These are phyloP conservation scores for Argynnis bischoffii DNA, from an alignment of 2,888 invertebrate species.

Conservation along the genomic window DNA sequence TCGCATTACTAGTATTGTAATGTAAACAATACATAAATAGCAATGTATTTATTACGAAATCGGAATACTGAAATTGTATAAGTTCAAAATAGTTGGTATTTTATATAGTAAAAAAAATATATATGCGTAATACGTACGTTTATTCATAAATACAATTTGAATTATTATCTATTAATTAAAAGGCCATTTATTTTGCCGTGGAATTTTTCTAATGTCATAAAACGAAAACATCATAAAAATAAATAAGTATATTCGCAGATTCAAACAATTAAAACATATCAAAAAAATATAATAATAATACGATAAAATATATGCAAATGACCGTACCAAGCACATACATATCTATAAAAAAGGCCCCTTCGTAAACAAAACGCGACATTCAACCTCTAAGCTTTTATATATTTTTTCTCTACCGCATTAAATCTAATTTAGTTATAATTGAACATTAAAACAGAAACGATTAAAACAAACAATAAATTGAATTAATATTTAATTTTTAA, in stretches of 20 bases:
- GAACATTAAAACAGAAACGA: not conserved
- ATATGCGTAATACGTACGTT: not conserved
- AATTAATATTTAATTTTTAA: slow-evolving; percentile 25
- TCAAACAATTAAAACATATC: not conserved
- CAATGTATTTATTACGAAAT: slow-evolving; percentile 9
- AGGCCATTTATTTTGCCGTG: not conserved
- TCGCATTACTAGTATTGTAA: slow-evolving; percentile 9
- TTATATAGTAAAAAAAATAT: not conserved
- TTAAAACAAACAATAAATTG: slow-evolving; percentile 40
- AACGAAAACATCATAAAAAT: not conserved
- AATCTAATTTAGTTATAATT: not conserved
- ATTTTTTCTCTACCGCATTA: not conserved
- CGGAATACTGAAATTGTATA: not conserved
- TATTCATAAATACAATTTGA: not conserved
- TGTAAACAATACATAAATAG: slow-evolving; percentile 23
- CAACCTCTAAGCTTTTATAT: slow-evolving; percentile 19
- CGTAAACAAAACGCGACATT: slow-evolving; percentile 21
- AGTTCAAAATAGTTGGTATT: slow-evolving; percentile 3
- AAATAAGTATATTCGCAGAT: slow-evolving; percentile 1
- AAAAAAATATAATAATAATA: slow-evolving; percentile 4
- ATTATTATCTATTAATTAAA: not conserved
- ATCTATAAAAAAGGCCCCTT: not conserved
- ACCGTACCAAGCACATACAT: slow-evolving; percentile 9
- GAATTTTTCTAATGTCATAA: not conserved
- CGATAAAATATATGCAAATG: slow-evolving; percentile 20